Conservation (phyloP, 2,113 vertebrate genomes). For the Psittacula cyanocephala region DNA sequence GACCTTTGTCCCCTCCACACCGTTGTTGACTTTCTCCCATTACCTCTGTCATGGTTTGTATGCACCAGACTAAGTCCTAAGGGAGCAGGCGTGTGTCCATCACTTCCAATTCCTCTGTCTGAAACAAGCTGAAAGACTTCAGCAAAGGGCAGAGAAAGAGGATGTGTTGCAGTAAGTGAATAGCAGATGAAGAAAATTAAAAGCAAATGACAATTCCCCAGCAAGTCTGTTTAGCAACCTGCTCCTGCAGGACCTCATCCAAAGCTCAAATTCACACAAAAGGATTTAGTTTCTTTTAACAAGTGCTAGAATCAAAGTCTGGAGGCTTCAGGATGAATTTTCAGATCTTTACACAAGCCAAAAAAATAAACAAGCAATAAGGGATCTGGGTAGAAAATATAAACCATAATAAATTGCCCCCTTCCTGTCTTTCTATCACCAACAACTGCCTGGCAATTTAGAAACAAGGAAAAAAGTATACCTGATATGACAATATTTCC, state of each 20-base stretch:
- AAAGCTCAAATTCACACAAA: not conserved
- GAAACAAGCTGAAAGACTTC: not conserved
- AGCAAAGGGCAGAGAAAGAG: not conserved
- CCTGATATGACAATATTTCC: not conserved
- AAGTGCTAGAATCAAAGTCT: not conserved
- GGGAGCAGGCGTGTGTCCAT: accelerated
- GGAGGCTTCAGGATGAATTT: not conserved
- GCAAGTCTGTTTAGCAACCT: not conserved
- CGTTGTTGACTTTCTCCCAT: not conserved
- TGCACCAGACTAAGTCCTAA: not conserved
- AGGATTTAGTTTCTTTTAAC: not conserved
- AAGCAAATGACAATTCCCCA: not conserved
- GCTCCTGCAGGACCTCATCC: not conserved
- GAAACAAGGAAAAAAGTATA: not conserved
- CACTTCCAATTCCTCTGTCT: not conserved
- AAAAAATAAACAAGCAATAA: not conserved
- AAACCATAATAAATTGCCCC: not conserved
- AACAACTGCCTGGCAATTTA: not conserved
- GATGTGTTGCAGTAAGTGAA: not conserved
- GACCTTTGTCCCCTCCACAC: not conserved
- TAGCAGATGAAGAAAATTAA: not conserved
- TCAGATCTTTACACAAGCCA: not conserved
- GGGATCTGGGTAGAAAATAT: not conserved
- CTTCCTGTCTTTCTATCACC: not conserved
- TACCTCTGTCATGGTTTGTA: not conserved